phyloP scores from a whole-genome alignment of 2,888 invertebrate species.

The Dugesia japonica region DNA sequence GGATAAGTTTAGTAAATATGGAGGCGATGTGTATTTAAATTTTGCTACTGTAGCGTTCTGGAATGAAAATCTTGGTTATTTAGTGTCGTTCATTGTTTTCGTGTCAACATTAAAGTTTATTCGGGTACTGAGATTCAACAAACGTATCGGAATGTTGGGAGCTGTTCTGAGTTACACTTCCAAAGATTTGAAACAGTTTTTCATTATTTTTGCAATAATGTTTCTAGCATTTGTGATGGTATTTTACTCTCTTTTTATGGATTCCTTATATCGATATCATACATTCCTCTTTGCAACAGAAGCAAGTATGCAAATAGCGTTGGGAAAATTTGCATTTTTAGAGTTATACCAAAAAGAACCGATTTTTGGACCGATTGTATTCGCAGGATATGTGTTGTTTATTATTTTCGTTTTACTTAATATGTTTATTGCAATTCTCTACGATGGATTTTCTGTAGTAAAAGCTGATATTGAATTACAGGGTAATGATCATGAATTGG shows the following conservation, averaged over 20 bases:
- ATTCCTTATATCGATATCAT: constrained; percentile 37
- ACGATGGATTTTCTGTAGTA: constrained; percentile 42
- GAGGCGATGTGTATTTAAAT: constrained; percentile 36
- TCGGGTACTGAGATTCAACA: constrained; percentile 36
- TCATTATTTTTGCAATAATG: constrained; percentile 44
- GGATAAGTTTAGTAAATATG: constrained; percentile 28
- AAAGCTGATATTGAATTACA: constrained; percentile 40
- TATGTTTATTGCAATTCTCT: constrained; percentile 45
- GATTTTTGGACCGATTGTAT: constrained; percentile 36
- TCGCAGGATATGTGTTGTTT: constrained; percentile 36
- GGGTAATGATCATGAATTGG: constrained; percentile 44
- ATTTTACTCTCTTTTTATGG: constrained; percentile 43
- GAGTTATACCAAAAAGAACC: constrained; percentile 41
- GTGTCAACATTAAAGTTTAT: constrained; percentile 37
- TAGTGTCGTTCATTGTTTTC: constrained; percentile 36
- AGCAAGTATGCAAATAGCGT: constrained; percentile 45
- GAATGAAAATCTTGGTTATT: constrained; percentile 35
- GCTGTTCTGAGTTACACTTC: constrained; percentile 41
- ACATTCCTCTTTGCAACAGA: constrained; percentile 40
- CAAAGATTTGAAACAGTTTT: constrained; percentile 42
- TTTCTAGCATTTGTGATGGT: constrained; percentile 46
- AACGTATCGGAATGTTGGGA: constrained; percentile 38
- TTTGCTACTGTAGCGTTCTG: constrained; percentile 35
- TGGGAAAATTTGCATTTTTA: constrained; percentile 47
- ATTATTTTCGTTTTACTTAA: constrained; percentile 43